Percentiles rank a stretch among this genome's conserved stretches.
Conservation (phyloP, 2,113 vertebrate species). For the Calonectris borealis region DNA sequence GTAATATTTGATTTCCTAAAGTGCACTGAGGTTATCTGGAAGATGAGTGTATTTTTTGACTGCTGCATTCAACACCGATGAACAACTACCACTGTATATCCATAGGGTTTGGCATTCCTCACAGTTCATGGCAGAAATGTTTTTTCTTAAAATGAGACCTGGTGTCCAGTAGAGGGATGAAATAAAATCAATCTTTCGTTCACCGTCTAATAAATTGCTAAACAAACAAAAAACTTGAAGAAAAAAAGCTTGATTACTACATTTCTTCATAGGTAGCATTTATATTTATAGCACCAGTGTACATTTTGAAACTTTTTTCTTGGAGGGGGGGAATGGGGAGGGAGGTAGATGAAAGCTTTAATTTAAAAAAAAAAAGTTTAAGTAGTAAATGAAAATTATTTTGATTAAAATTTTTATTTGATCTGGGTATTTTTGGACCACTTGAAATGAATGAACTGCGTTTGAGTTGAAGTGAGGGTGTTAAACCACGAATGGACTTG, state of each 20-base stretch:
- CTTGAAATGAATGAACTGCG: conserved; percentile 75
- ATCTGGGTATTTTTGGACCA: conserved; percentile 84
- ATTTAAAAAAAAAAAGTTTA: conserved; percentile 72
- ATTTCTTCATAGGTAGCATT: conserved; percentile 76
- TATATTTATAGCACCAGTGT: conserved; percentile 79
- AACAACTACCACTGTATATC: conserved; percentile 61
- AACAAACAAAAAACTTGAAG: conserved; percentile 75
- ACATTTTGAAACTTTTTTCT: conserved; percentile 71
- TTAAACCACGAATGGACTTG: conserved; percentile 67
- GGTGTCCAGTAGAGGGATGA: conserved; percentile 51
- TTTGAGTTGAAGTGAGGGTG: conserved; percentile 75
- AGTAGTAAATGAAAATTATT: conserved; percentile 80
- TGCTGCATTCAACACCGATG: conserved; percentile 65
- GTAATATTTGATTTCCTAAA: conserved; percentile 84
- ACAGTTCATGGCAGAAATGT: conserved; percentile 55
- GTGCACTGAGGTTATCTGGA: conserved; percentile 86
- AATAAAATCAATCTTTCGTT: conserved; percentile 44
- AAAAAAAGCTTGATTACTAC: conserved; percentile 67
- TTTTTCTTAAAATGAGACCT: conserved; percentile 2
- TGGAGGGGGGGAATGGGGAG: conserved; percentile 31
- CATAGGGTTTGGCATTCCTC: conserved; percentile 55
- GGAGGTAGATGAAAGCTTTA: conserved; percentile 78
- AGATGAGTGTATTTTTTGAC: conserved; percentile 69
- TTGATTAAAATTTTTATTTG: conserved; percentile 85
- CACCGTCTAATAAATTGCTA: conserved; percentile 64